These are phyloP conservation scores for Oxystoma pomonae DNA, from an alignment of 2,888 invertebrate species.

Conservation along the genomic window DNA sequence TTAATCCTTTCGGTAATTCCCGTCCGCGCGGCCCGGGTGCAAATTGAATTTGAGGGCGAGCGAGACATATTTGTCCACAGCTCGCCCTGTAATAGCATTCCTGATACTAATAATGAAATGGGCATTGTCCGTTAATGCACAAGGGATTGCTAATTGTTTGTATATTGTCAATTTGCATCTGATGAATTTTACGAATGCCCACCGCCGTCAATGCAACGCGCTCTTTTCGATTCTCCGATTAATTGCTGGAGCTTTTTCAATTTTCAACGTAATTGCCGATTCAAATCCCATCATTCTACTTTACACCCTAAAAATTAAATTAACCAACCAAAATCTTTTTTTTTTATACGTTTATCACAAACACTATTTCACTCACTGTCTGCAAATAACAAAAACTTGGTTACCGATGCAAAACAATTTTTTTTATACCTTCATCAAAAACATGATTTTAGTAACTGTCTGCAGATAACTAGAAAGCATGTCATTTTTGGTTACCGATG, in stretches of 20 bases:
- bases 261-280: conserved; percentile 10
- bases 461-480: too few species aligned
- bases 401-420: too few species aligned
- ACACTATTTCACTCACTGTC: too few species aligned
- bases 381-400: too few species aligned
- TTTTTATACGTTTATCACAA: too few species aligned
- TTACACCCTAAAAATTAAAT: too few species aligned
- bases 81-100: conserved; percentile 45
- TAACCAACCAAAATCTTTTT: too few species aligned
- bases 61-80: conserved; percentile 42
- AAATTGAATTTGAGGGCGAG: conserved; percentile 45
- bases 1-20: conserved; percentile 39
- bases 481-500: too few species aligned
- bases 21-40: conserved; percentile 33
- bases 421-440: too few species aligned
- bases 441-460: too few species aligned
- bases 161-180: conserved; percentile 48
- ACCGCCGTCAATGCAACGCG: conserved; percentile 20
- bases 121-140: conserved; percentile 45
- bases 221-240: too few species aligned
- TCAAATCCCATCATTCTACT: too few species aligned
- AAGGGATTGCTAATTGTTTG: conserved; percentile 48
- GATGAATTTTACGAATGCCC: conserved; percentile 40
- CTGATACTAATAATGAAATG: conserved; percentile 47
- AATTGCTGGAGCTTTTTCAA: conserved; percentile 18